Conservation (phyloP, 1,140 invertebrate species). For the Drosophila pruinosa region DNA sequence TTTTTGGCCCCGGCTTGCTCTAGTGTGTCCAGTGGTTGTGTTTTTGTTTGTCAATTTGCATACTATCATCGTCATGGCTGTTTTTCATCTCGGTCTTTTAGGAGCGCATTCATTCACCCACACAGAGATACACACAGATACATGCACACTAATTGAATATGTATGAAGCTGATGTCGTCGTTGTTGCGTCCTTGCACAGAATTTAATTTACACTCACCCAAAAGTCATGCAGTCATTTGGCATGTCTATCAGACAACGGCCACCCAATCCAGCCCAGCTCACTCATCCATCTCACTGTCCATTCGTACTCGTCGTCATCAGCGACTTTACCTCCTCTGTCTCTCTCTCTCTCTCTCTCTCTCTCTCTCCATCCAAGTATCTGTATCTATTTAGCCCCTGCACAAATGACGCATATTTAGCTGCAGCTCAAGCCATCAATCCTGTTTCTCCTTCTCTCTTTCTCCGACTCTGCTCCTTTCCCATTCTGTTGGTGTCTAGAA, state of each 20-base stretch:
- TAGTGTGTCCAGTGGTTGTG: slow-evolving; percentile 59
- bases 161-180: slow-evolving; percentile 69
- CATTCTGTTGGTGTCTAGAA: slow-evolving; percentile 31
- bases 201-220: slow-evolving; percentile 80
- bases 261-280: slow-evolving; percentile 53
- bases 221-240: slow-evolving; percentile 80
- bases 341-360: slow-evolving; percentile 1
- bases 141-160: slow-evolving; percentile 75
- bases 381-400: slow-evolving; percentile 60
- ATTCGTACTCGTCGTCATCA: slow-evolving; percentile 70
- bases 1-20: slow-evolving; percentile 40
- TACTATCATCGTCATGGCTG: slow-evolving; percentile 80
- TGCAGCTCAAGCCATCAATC: slow-evolving; percentile 78
- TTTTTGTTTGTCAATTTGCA: slow-evolving; percentile 81
- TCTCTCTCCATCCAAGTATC: slow-evolving; percentile 16
- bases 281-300: slow-evolving; percentile 71
- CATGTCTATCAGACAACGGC: slow-evolving; percentile 70
- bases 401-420: slow-evolving; percentile 80
- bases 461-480: slow-evolving; percentile 15
- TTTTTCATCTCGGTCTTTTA: slow-evolving; percentile 64
- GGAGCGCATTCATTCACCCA: slow-evolving; percentile 16
- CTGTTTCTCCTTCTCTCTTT: slow-evolving; percentile 13
- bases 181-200: slow-evolving; percentile 59
- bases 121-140: slow-evolving; percentile 29
- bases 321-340: neutral